Percentiles rank a stretch among this genome's conserved stretches.
Evolutionary conservation across 2,113 vertebrate genomes (phyloP).

Genomic region (Zosterops japonicus): DNA sequence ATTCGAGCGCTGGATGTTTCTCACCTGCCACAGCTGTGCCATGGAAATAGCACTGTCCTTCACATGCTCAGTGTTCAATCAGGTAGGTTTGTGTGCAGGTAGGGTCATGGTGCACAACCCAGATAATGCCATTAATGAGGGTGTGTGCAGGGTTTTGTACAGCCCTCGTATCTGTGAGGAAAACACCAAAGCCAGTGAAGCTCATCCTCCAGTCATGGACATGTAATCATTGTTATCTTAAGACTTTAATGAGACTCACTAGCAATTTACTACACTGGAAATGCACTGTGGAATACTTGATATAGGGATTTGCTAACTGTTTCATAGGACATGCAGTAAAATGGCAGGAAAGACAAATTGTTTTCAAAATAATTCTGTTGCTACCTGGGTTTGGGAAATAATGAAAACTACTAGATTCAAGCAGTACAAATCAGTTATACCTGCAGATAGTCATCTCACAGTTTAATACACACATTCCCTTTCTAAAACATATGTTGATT

Average conservation of each 20-base stretch:
- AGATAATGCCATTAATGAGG: no score
- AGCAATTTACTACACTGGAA: background rate
- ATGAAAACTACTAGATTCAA: background rate
- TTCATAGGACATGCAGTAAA: background rate
- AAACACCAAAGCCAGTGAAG: background rate
- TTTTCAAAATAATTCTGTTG: background rate
- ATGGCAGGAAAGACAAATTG: background rate
- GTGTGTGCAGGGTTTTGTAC: fast-evolving
- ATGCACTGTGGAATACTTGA: background rate
- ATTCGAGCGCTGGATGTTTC: fast-evolving
- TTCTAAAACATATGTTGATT: background rate
- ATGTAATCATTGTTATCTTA: background rate
- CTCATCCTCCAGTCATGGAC: background rate
- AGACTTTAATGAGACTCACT: background rate
- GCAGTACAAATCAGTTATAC: background rate
- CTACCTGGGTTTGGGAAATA: background rate
- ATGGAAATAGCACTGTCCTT: fast-evolving
- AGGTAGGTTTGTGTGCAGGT: no score
- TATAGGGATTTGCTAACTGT: background rate
- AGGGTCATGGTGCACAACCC: no score
- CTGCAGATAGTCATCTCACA: background rate
- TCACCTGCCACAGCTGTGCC: fast-evolving
- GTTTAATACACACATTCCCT: background rate
- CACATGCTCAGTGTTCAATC: no score
- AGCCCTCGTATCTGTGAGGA: background rate